Evolutionary conservation across 37 sponge, comb jelly and placozoan genomes (phyloP).

Genomic region (Bolinopsis microptera): DNA sequence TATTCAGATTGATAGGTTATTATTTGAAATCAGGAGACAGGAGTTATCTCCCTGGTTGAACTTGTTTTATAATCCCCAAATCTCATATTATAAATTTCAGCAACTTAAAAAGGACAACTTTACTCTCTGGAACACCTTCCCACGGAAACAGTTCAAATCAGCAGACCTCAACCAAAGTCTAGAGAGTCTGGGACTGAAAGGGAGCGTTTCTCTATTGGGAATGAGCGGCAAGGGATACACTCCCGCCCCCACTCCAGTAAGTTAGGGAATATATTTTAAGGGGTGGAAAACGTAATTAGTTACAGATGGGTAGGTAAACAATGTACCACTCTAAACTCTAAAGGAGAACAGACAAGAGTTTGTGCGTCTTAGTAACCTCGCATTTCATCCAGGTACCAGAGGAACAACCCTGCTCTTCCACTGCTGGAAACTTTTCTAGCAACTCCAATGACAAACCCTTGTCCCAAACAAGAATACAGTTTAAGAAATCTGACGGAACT

Average conservation of each 20-base stretch:
- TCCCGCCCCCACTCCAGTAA: neutral
- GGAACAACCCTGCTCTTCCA: neutral
- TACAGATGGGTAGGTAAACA: no score
- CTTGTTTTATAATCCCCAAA: no score
- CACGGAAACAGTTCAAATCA: slow-evolving; percentile 9
- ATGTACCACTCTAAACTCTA: no score
- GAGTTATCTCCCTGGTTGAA: no score
- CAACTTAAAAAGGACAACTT: slow-evolving; percentile 7
- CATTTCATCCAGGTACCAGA: neutral
- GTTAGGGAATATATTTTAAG: no score
- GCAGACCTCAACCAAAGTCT: neutral
- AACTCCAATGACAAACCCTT: neutral
- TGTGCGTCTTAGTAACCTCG: no score
- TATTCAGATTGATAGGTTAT: no score
- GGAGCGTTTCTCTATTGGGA: neutral
- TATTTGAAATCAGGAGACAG: no score
- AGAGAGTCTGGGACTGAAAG: neutral
- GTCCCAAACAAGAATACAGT: slow-evolving; percentile 42
- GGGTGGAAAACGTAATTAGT: no score
- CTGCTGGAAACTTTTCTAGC: neutral
- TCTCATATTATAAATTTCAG: no score
- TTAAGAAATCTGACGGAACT: slow-evolving; percentile 52
- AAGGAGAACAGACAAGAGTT: no score
- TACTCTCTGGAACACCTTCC: slow-evolving; percentile 61
- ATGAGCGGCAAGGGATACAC: slow-evolving; percentile 63